Evolutionary conservation across 2,888 invertebrate genomes (phyloP), one percentile per base, ranked within the genome.

Genomic region (Acronicta leporina): DNA sequence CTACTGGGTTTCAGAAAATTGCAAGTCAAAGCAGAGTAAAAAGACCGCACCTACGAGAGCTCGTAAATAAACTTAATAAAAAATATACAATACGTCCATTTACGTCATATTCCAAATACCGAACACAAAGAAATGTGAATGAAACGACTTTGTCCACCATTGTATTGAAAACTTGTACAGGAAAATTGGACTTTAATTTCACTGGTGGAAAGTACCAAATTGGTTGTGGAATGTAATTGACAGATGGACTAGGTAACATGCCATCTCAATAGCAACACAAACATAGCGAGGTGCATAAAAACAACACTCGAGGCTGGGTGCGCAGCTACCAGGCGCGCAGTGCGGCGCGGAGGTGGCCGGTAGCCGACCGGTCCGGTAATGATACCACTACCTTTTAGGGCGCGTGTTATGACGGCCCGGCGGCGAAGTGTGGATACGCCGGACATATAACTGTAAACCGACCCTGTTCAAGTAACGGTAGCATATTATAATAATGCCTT

Each of bases 321-420:
- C 83, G 82, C 77, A 72, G 83, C 83, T 92, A 94, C 93, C 89
- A 94, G 94, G 92, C 83, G 81, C 71, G 68, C 89, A 92, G 88
- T 66, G 79, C 76, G 63, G 79, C 77, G 83, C 74, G 85, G 88
- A 86, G 88, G 90, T 89, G 86, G 86, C 72, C 86, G 83, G 87
- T 87, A 86, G 88, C 87, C 77, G 88, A 88, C 91, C 89, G 91
- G 91, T 89, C 88, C 79, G 74, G 88, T 93, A 93, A 92, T 93
- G 92, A 91, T 89, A 92, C 91, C 85, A 89, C 81, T 86, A 83
- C 94, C 94, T 92, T 94, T 87, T 94, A 93, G 87, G 92, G 92
- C 90, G 75, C 84, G 79, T 87, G 87, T 89, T 92, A 92, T 91
- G 90, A 92, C 87, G 86, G 82, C 80, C 82, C 84, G 77, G 77